These are phyloP conservation scores for Monochamus saltuarius DNA, from an alignment of 1,140 invertebrate genomes.

Conservation along the genomic window DNA sequence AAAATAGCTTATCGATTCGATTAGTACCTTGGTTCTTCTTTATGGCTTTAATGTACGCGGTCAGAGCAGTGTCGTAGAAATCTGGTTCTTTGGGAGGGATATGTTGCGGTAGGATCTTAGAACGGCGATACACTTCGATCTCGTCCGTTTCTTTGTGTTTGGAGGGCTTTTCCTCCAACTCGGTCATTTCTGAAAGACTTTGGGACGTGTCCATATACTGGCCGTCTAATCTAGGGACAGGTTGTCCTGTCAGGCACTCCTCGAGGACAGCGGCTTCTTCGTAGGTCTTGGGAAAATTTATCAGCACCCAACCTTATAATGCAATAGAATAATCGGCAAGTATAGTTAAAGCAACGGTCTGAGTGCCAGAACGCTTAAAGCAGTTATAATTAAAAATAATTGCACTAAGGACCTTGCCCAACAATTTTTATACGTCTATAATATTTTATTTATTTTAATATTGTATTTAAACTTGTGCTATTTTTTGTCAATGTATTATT, in stretches of 20 bases:
- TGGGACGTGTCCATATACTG: constrained; percentile 10
- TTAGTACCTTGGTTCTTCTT: neutral
- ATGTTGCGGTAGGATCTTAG: too few species aligned
- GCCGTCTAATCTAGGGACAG: constrained; percentile 3
- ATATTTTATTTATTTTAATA: too few species aligned
- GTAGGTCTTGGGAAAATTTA: constrained; percentile 62
- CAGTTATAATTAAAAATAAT: too few species aligned
- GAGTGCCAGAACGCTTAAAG: too few species aligned
- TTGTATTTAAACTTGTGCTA: too few species aligned
- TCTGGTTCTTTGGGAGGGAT: constrained; percentile 6
- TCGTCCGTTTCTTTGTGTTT: neutral
- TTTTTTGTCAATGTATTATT: too few species aligned
- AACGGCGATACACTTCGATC: neutral
- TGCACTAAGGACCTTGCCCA: too few species aligned
- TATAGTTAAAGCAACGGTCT: too few species aligned
- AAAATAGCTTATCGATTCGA: neutral
- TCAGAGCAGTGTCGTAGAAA: constrained; percentile 56
- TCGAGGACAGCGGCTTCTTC: constrained; percentile 60
- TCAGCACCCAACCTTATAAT: constrained; percentile 59
- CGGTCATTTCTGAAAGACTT: constrained; percentile 10
- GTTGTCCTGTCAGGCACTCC: constrained; percentile 42
- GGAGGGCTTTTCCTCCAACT: neutral
- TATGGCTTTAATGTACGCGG: constrained; percentile 55
- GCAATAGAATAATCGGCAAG: too few species aligned
- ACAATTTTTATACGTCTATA: too few species aligned